Percentiles rank a stretch among this genome's conserved stretches.
phyloP scores from a whole-genome alignment of 2,113 vertebrate genomes.

The Syngnathus typhle region DNA sequence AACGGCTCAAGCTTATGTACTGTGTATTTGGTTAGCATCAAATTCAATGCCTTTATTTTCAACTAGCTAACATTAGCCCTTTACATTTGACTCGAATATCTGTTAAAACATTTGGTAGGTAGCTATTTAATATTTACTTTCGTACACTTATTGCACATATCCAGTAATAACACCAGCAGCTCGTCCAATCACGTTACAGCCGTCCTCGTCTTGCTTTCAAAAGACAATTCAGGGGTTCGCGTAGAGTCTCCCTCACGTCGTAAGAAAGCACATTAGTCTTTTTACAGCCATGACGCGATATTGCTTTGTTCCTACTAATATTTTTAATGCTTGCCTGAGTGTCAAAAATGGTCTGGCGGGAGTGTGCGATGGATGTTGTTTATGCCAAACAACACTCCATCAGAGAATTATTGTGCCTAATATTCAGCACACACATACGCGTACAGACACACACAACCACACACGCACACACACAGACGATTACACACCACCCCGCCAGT shows the following conservation, averaged over 20 bases:
- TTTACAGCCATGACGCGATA: slow-evolving; percentile 16
- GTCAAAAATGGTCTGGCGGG: slow-evolving; percentile 4
- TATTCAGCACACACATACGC: slow-evolving; percentile 24
- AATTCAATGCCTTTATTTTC: too few species aligned
- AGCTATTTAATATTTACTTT: too few species aligned
- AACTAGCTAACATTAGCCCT: too few species aligned
- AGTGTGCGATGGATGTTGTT: slow-evolving; percentile 7
- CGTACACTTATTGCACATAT: too few species aligned
- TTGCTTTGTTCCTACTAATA: slow-evolving; percentile 40
- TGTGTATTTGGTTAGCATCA: too few species aligned
- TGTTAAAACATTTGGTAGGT: too few species aligned
- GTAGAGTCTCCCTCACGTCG: slow-evolving; percentile 35
- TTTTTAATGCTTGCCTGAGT: slow-evolving; percentile 30
- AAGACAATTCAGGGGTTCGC: not conserved
- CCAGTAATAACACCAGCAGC: not conserved
- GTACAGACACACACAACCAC: too few species aligned
- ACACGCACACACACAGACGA: not conserved
- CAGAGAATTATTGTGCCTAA: slow-evolving; percentile 43
- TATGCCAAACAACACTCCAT: slow-evolving; percentile 27
- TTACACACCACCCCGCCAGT: slow-evolving; percentile 5
- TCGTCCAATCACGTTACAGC: slow-evolving; percentile 11
- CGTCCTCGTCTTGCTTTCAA: slow-evolving; percentile 17
- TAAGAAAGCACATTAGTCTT: slow-evolving; percentile 49
- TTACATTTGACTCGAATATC: too few species aligned
- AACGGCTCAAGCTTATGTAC: too few species aligned